Evolutionary conservation across 2,797 vertebrate species (phyloP).

Genomic region (Phataginus tricuspis): DNA sequence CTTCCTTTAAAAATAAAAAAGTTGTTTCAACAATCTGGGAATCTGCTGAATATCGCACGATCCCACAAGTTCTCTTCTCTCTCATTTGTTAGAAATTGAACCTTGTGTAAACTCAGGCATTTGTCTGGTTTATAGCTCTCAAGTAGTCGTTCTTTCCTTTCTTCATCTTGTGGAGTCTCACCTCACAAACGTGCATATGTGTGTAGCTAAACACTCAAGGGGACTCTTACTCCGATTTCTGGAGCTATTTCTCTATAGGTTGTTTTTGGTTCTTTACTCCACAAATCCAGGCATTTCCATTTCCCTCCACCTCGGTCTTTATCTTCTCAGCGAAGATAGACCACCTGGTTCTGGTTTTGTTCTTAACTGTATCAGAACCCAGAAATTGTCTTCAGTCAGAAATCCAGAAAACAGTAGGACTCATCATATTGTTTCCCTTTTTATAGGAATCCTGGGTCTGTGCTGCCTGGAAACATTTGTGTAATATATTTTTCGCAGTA

Average conservation of each 20-base stretch:
- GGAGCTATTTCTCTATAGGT: not conserved
- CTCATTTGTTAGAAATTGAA: not conserved
- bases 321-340: not conserved
- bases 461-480: not conserved
- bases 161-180: not conserved
- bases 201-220: not conserved
- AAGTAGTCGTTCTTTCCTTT: not conserved
- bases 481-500: not conserved
- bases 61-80: not conserved
- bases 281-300: not conserved
- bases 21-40: not conserved
- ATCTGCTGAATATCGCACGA: not conserved
- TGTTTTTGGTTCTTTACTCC: not conserved
- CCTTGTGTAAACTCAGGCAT: not conserved
- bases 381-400: not conserved
- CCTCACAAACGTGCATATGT: not conserved
- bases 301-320: not conserved
- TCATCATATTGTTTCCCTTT: not conserved
- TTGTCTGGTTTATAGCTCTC: not conserved
- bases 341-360: not conserved
- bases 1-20: not conserved
- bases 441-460: not conserved
- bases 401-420: not conserved
- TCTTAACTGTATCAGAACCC: not conserved
- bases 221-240: not conserved